These are phyloP conservation scores for Himantopus leucocephalus DNA, from an alignment of 2,113 vertebrate species.

Conservation along the genomic window DNA sequence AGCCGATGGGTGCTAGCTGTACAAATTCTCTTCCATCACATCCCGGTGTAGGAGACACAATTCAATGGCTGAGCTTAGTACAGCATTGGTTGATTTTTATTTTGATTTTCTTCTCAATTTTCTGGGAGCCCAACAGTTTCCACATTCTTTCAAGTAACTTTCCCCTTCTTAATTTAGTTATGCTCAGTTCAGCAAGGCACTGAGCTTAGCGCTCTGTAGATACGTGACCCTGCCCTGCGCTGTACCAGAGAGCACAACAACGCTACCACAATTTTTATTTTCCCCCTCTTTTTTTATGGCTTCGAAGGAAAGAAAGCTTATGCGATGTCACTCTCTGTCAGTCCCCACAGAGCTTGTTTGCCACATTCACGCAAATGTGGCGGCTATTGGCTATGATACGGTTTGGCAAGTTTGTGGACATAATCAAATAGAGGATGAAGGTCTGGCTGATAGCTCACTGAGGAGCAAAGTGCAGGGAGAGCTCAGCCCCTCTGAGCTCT, in stretches of 20 bases:
- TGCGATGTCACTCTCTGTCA: neutral
- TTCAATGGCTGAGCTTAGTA: neutral
- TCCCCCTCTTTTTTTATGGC: neutral
- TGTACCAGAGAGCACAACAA: neutral
- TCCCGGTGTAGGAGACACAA: neutral
- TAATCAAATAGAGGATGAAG: neutral
- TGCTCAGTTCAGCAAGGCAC: neutral
- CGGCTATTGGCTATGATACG: neutral
- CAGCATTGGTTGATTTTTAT: neutral
- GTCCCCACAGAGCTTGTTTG: neutral
- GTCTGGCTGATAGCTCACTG: neutral
- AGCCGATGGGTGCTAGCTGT: rapidly evolving
- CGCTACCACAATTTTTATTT: neutral
- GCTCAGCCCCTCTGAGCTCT: neutral
- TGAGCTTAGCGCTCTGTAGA: neutral
- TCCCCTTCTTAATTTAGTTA: neutral
- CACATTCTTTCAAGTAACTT: neutral
- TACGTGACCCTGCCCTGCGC: rapidly evolving
- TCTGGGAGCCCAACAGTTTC: neutral
- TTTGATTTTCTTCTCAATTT: neutral
- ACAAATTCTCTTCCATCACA: neutral
- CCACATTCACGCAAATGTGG: neutral
- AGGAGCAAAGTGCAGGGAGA: neutral
- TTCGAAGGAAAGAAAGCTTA: neutral
- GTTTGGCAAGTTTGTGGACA: neutral